Conservation (phyloP, 1,140 invertebrate species). For the Caenorhabditis briggsae region DNA sequence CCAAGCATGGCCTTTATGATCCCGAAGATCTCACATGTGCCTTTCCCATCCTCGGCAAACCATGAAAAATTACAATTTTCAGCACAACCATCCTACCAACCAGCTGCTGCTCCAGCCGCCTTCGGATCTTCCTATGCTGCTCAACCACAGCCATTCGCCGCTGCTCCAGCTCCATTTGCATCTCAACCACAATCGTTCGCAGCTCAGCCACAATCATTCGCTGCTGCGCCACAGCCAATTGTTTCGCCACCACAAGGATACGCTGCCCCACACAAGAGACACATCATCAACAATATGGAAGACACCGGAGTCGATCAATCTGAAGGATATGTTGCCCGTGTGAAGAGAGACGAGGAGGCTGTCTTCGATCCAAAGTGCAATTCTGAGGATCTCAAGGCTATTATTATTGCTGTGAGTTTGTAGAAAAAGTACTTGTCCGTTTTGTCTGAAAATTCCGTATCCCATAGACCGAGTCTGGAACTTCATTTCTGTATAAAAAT, state of each 20-base stretch:
- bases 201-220: constrained; percentile 42
- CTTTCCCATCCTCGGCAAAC: too few species aligned
- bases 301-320: constrained; percentile 55
- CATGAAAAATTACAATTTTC: not conserved
- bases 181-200: constrained; percentile 37
- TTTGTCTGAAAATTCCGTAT: too few species aligned
- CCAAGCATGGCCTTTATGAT: too few species aligned
- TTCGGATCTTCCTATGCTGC: constrained; percentile 50
- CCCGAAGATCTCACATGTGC: too few species aligned
- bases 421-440: too few species aligned
- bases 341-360: constrained; percentile 59
- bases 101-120: not conserved
- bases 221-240: constrained; percentile 22
- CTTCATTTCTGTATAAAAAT: too few species aligned
- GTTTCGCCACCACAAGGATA: constrained; percentile 40
- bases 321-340: constrained; percentile 48
- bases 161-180: constrained; percentile 10
- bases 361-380: constrained; percentile 65
- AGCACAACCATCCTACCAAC: constrained; percentile 11
- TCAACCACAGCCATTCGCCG: not conserved
- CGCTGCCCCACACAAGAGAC: constrained; percentile 46
- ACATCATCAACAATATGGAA: not conserved
- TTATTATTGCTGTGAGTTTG: constrained; percentile 61
- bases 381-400: constrained; percentile 60
- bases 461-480: too few species aligned